Evolutionary conservation across 2,888 invertebrate genomes (phyloP).

Genomic region (Ernsta delagoae): DNA sequence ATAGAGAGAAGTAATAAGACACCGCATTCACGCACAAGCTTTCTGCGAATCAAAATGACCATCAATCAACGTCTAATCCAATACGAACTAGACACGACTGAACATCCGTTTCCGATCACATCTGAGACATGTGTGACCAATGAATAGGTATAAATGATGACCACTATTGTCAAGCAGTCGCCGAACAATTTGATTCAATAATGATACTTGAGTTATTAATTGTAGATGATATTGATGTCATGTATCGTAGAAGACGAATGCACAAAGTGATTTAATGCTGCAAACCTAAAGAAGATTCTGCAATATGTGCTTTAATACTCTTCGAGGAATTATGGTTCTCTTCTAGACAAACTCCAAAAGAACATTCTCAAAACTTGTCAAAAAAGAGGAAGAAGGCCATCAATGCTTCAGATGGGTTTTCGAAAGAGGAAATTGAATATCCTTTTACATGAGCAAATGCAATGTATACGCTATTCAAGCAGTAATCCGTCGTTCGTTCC

Average conservation of each 20-base stretch:
- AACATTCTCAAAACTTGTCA: background rate
- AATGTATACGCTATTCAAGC: constrained; percentile 43
- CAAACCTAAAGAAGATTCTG: too few species aligned
- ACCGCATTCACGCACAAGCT: constrained; percentile 20
- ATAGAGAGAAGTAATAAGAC: constrained; percentile 16
- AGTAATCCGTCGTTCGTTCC: constrained; percentile 63
- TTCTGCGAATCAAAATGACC: constrained; percentile 33
- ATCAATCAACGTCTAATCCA: constrained; percentile 36
- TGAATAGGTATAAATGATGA: constrained; percentile 22
- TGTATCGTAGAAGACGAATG: too few species aligned
- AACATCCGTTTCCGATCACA: constrained; percentile 62
- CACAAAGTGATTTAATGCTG: too few species aligned
- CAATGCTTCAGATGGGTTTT: constrained; percentile 12
- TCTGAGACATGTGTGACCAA: constrained; percentile 39
- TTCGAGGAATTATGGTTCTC: background rate
- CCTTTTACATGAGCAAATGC: constrained; percentile 31
- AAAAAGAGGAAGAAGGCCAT: constrained; percentile 4
- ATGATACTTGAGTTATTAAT: background rate
- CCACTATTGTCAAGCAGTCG: constrained; percentile 5
- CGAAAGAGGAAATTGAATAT: constrained; percentile 21
- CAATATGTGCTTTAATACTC: background rate
- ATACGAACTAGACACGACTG: constrained; percentile 30
- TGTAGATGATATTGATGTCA: too few species aligned
- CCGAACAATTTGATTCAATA: background rate
- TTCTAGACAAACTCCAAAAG: constrained; percentile 3